phyloP scores from a whole-genome alignment of 2,888 invertebrate species.

The Cataglyphis altisquamis region DNA sequence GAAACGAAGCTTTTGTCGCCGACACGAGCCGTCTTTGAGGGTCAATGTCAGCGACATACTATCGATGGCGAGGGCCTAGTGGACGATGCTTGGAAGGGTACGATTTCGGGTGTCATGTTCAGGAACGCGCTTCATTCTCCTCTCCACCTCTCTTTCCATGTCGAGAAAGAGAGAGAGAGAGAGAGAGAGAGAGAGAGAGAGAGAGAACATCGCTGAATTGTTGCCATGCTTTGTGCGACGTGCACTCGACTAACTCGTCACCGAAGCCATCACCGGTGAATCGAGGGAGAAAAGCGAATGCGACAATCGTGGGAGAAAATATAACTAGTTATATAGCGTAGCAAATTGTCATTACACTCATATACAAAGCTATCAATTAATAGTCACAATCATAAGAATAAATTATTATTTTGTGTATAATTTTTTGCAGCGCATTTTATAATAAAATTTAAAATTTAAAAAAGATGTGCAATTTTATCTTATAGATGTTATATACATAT shows the following conservation, averaged over 20 bases:
- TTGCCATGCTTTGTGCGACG: constrained; percentile 60
- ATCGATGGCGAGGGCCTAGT: constrained; percentile 44
- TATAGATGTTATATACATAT: no score
- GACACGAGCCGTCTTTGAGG: constrained; percentile 60
- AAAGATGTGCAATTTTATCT: background rate
- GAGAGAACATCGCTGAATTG: constrained; percentile 58
- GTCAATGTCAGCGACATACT: constrained; percentile 60
- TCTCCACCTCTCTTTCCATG: background rate
- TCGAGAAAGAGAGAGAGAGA: background rate
- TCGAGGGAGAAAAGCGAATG: constrained; percentile 58
- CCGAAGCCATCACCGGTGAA: constrained; percentile 47
- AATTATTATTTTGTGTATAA: background rate
- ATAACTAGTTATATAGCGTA: constrained; percentile 46
- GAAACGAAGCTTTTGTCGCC: constrained; percentile 60
- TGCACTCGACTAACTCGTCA: constrained; percentile 67
- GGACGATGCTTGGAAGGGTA: constrained; percentile 57
- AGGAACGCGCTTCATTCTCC: constrained; percentile 56
- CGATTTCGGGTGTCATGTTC: constrained; percentile 73
- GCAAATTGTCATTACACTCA: constrained; percentile 15
- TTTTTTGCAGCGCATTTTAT: background rate
- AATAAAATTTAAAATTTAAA: background rate
- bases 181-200: background rate
- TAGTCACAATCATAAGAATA: background rate
- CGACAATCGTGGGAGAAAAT: constrained; percentile 55
- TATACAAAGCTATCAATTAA: constrained; percentile 17